phyloP scores from a whole-genome alignment of 2,888 invertebrate genomes.

The Anoplius nigerrimus region DNA sequence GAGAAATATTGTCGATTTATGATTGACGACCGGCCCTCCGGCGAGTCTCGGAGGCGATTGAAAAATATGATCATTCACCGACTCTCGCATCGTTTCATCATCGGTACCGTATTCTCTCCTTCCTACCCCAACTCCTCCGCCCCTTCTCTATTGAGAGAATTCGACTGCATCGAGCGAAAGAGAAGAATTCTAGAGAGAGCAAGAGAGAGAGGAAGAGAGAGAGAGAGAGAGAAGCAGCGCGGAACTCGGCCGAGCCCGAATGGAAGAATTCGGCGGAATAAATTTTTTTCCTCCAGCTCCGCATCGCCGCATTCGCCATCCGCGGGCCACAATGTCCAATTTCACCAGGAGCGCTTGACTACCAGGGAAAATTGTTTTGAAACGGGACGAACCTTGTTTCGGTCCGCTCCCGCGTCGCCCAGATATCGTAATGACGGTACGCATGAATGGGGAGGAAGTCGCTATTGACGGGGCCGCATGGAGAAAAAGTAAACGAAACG shows the following conservation, averaged over 20 bases:
- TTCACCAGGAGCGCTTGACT: conserved; percentile 32
- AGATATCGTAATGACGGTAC: conserved; percentile 60
- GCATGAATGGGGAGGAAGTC: conserved; percentile 54
- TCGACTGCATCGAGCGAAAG: too few species aligned
- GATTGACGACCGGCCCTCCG: too few species aligned
- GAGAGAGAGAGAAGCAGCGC: too few species aligned
- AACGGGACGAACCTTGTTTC: conserved; percentile 42
- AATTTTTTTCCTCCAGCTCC: conserved; percentile 8
- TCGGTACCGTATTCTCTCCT: too few species aligned
- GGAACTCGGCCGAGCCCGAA: neutral
- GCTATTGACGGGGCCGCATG: conserved; percentile 46
- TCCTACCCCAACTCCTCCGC: too few species aligned
- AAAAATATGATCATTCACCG: too few species aligned
- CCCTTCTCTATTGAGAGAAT: too few species aligned
- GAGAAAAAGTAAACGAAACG: conserved; percentile 46
- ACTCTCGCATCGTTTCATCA: too few species aligned
- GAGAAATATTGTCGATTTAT: too few species aligned
- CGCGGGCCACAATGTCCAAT: conserved; percentile 29
- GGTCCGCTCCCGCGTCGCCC: conserved; percentile 40
- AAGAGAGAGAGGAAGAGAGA: too few species aligned
- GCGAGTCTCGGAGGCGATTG: too few species aligned
- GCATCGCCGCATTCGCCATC: neutral
- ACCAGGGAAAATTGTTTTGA: conserved; percentile 54
- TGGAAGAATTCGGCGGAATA: conserved; percentile 25
- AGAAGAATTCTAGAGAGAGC: too few species aligned